Evolutionary conservation across 2,888 invertebrate species (phyloP).

Genomic region (Caradrina clavipalpis): DNA sequence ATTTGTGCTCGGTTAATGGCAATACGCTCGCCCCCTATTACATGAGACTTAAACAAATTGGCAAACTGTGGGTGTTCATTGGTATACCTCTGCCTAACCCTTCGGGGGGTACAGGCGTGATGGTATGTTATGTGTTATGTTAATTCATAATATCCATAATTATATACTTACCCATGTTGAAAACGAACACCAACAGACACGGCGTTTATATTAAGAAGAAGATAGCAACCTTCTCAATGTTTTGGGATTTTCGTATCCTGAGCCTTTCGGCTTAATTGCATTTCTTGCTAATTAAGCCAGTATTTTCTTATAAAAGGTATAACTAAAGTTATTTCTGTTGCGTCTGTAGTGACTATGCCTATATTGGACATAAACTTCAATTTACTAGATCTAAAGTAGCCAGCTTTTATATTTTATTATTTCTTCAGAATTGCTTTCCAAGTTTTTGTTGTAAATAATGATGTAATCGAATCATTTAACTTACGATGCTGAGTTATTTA

Average conservation of each 20-base stretch:
- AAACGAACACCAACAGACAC: background rate
- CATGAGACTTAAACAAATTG: too few relatives aligned
- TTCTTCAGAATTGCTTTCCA: constrained; percentile 29
- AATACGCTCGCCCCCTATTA: too few relatives aligned
- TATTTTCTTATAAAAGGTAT: constrained; percentile 9
- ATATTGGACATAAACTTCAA: constrained; percentile 29
- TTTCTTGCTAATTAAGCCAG: constrained; percentile 6
- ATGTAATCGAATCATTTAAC: constrained; percentile 36
- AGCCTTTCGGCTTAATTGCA: constrained; percentile 5
- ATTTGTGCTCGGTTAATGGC: too few relatives aligned
- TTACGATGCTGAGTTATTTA: constrained; percentile 17
- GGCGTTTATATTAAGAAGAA: background rate
- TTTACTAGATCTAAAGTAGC: constrained; percentile 17
- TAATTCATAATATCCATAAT: too few relatives aligned
- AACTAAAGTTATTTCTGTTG: constrained; percentile 24
- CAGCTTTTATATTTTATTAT: constrained; percentile 31
- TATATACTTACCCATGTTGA: background rate
- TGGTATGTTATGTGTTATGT: too few relatives aligned
- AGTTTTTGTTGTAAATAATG: constrained; percentile 25
- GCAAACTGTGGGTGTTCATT: too few relatives aligned
- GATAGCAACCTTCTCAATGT: constrained; percentile 1
- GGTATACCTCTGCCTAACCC: too few relatives aligned
- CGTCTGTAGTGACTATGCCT: background rate
- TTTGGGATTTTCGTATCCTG: background rate
- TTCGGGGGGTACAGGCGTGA: too few relatives aligned